These are phyloP conservation scores for Acrobasis suavella DNA, from an alignment of 2,888 invertebrate genomes.

Conservation along the genomic window DNA sequence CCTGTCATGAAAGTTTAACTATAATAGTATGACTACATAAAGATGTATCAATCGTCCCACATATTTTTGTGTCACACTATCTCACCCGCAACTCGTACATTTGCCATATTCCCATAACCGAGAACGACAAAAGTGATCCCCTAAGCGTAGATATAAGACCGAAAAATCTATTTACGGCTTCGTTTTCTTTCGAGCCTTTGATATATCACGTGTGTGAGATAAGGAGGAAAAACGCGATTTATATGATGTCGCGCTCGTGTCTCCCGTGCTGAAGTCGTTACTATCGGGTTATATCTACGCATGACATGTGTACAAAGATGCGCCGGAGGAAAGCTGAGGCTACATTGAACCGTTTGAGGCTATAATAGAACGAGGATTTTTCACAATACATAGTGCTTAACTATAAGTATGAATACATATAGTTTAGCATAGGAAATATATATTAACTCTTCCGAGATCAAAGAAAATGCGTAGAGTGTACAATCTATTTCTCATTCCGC, in stretches of 20 bases:
- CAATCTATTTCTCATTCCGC: too few species aligned
- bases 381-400: background rate
- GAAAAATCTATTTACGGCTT: conserved; percentile 15
- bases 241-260: conserved; percentile 13
- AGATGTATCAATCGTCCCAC: conserved; percentile 1
- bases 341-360: conserved; percentile 5
- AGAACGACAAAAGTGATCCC: conserved; percentile 13
- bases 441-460: too few species aligned
- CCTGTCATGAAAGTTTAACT: background rate
- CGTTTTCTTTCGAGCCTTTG: background rate
- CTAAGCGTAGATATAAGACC: conserved; percentile 15
- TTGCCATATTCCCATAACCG: conserved; percentile 1
- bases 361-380: background rate
- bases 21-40: background rate
- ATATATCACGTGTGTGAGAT: background rate
- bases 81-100: background rate
- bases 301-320: conserved; percentile 19
- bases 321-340: background rate
- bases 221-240: conserved; percentile 14
- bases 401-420: too few species aligned
- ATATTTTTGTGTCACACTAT: conserved; percentile 1
- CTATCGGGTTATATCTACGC: conserved; percentile 14
- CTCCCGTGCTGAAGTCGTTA: conserved; percentile 18
- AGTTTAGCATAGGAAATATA: too few species aligned
- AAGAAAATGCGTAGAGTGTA: too few species aligned